Base-by-base conservation (phyloP, 2,113 vertebrate species). In the Speoplatyrhinus poulsoni region DNA sequence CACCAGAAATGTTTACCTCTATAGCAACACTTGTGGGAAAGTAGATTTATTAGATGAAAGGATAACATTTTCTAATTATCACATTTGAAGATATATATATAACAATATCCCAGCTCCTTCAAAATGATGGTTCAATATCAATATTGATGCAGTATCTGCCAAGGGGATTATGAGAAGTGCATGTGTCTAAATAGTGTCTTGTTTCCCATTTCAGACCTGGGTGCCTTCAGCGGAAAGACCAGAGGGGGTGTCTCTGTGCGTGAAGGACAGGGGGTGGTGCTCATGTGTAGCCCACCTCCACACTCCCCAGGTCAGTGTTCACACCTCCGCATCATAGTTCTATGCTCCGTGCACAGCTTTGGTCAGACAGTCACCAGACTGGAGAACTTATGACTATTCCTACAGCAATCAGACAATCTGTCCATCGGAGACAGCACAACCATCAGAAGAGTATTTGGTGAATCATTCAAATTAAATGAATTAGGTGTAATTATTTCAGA, bases 261-360 rank as follows among this genome's bases (percentile, higher is more conserved):
- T 62, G 96, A 98, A 94, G 95, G 96, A 77, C 97, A 99, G 90
- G 97, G 96, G 4, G 96, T 99, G 54, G 97, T 99, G 46, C 93
- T 99, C 64, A 95, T 99, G 92, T 99, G 96, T 62, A 95, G 94
- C 1, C 96, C 97, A 47, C 97, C 97, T 1, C 91, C 94, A 66
- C 97, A 98, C 82, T 98, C 97, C 0, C 94, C 96, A 95, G 97
- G 97, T 99, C 93, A 73, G 65, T 65, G 13, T 17, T 52, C 9
- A 9, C 9, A 58, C 53, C 16, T 32, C 36, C 17, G 46, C 52
- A 1, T 53, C 9, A 8, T 50, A 46, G 16, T 6, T n/a, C 59
- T 36, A 13, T 16, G 52, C 15, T 55, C 15, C 15, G 19, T 19
- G 26, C 26, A 26, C 26, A 26, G 26, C 26, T 26, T 26, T 26